phyloP scores from a whole-genome alignment of 2,888 invertebrate species.

The Amphipyra berbera region DNA sequence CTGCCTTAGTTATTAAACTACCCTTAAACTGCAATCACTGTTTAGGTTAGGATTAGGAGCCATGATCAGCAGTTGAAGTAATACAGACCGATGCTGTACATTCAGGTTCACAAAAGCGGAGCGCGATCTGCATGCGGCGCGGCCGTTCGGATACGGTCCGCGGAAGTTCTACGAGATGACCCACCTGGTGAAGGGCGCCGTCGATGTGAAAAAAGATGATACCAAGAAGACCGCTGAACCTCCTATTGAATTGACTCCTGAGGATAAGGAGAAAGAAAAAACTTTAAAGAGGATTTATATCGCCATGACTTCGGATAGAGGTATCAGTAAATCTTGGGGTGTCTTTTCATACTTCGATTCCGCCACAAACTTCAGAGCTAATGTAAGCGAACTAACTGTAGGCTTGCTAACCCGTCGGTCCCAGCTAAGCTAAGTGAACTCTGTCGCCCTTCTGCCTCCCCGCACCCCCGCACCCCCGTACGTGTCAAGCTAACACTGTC shows the following conservation, averaged over 20 bases:
- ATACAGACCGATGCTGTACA: neutral
- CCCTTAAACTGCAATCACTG: too few relatives aligned
- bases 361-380: too few relatives aligned
- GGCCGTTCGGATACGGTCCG: slow-evolving; percentile 93
- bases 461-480: too few relatives aligned
- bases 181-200: slow-evolving; percentile 68
- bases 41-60: neutral
- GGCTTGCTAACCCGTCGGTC: too few relatives aligned
- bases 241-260: slow-evolving; percentile 81
- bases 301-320: slow-evolving; percentile 93
- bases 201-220: slow-evolving; percentile 57
- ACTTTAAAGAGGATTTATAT: slow-evolving; percentile 87
- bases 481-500: too few relatives aligned
- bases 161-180: slow-evolving; percentile 91
- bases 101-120: slow-evolving; percentile 93
- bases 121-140: slow-evolving; percentile 92
- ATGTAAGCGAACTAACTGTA: too few relatives aligned
- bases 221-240: slow-evolving; percentile 45
- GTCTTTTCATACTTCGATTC: too few relatives aligned
- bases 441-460: too few relatives aligned
- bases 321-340: slow-evolving; percentile 52
- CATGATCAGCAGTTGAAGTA: neutral
- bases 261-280: slow-evolving; percentile 65
- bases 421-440: too few relatives aligned
- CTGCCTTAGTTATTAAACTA: too few relatives aligned